These are phyloP conservation scores for Leptinotarsa juncta DNA, from an alignment of 2,888 invertebrate genomes.

Conservation along the genomic window DNA sequence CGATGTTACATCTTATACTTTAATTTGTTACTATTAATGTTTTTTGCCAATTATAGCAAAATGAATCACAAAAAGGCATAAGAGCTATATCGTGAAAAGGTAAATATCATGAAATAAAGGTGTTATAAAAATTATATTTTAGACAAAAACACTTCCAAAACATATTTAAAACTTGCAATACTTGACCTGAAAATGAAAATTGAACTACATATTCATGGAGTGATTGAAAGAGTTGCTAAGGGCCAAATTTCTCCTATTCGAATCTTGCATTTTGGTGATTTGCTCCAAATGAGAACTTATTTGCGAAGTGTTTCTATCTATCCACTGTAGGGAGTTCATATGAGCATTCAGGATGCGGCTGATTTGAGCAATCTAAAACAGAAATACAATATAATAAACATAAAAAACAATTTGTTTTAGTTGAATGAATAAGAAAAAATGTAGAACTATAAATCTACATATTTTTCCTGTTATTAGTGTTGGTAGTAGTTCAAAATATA, in stretches of 20 bases:
- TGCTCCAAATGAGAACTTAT: constrained; percentile 85
- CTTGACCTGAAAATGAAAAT: constrained; percentile 11
- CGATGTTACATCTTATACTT: too few species aligned
- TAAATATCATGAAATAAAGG: too few species aligned
- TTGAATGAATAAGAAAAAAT: too few species aligned
- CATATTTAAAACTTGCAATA: neutral
- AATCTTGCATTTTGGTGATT: constrained; percentile 82
- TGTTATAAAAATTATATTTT: constrained; percentile 4
- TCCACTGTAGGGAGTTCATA: constrained; percentile 96
- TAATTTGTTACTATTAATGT: too few species aligned
- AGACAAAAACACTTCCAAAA: neutral
- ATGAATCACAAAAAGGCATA: too few species aligned
- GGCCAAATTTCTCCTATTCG: constrained; percentile 74
- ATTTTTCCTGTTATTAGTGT: neutral
- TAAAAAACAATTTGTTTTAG: neutral
- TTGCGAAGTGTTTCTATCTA: constrained; percentile 85
- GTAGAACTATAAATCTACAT: neutral
- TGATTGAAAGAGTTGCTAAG: constrained; percentile 49
- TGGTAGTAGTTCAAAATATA: too few species aligned
- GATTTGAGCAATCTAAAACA: constrained; percentile 86
- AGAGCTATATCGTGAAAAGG: too few species aligned
- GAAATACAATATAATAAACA: constrained; percentile 36
- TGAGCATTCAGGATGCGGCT: constrained; percentile 95
- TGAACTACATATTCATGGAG: constrained; percentile 42
- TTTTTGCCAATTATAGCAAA: too few species aligned